Evolutionary conservation across 2,888 invertebrate species (phyloP).

Genomic region (Corbicula japonica): DNA sequence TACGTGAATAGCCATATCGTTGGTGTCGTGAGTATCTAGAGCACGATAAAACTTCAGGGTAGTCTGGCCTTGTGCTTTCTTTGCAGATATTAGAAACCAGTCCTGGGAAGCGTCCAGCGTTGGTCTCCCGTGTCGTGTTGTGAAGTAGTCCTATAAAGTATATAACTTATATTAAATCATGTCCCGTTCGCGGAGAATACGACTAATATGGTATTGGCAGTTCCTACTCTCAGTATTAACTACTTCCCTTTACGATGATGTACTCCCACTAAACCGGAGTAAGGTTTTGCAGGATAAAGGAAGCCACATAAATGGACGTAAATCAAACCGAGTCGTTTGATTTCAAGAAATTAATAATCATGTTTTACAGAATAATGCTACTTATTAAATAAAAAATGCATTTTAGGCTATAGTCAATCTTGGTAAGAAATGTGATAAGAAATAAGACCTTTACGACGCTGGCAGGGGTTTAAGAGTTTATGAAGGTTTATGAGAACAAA

Average conservation of each 20-base stretch:
- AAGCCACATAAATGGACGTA: not conserved
- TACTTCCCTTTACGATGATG: not conserved
- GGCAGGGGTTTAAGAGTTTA: no score
- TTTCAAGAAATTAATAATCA: no score
- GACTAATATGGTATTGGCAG: no score
- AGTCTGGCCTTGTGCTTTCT: not conserved
- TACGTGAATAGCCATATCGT: slow-evolving; percentile 9
- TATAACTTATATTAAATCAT: not conserved
- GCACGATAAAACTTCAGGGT: slow-evolving; percentile 2
- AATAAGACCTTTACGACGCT: no score
- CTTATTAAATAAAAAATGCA: no score
- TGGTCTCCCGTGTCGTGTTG: not conserved
- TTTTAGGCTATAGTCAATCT: no score
- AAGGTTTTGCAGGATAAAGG: slow-evolving; percentile 6
- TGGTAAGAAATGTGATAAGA: no score
- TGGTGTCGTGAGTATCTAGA: not conserved
- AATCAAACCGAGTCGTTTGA: no score
- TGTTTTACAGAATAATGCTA: no score
- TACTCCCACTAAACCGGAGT: not conserved
- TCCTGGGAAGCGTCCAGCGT: slow-evolving; percentile 2
- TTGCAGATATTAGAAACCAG: not conserved
- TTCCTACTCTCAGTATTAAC: not conserved
- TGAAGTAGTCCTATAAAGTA: not conserved
- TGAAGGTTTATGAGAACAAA: no score
- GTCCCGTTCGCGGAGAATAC: no score